These are phyloP conservation scores for Muscicapa striata DNA, from an alignment of 2,797 vertebrate species.

Conservation along the genomic window DNA sequence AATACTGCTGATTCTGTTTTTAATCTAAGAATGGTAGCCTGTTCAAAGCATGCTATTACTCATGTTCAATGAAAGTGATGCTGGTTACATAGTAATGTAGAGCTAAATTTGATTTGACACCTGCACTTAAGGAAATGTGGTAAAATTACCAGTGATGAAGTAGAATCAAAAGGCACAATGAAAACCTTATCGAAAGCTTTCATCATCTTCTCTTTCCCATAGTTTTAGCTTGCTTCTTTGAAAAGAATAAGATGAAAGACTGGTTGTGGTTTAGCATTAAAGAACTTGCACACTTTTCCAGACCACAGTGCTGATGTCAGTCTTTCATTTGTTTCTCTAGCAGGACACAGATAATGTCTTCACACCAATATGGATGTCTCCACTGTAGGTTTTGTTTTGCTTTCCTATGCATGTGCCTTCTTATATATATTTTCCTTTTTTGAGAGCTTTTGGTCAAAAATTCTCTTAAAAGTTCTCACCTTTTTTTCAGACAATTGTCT, in stretches of 20 bases:
- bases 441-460: background rate
- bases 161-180: slow-evolving; percentile 2
- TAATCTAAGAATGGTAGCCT: slow-evolving; percentile 7
- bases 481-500: background rate
- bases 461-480: background rate
- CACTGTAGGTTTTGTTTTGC: background rate
- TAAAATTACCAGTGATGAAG: slow-evolving; percentile 15
- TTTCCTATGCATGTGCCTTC: background rate
- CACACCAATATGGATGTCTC: background rate
- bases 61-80: background rate
- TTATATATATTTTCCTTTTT: background rate
- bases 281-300: background rate
- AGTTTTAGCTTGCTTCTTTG: background rate
- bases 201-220: background rate
- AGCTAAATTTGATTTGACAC: slow-evolving; percentile 45
- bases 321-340: background rate
- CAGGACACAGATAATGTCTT: background rate
- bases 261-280: background rate
- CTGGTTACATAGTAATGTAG: slow-evolving; percentile 15
- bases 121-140: slow-evolving; percentile 18
- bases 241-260: slow-evolving; percentile 2
- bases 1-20: background rate
- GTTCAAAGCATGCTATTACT: background rate
- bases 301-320: background rate
- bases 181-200: background rate